Percentiles rank a stretch among this genome's conserved stretches.
These are phyloP conservation scores for Pseudococcus viburni DNA, from an alignment of 2,888 invertebrate species.

Conservation along the genomic window DNA sequence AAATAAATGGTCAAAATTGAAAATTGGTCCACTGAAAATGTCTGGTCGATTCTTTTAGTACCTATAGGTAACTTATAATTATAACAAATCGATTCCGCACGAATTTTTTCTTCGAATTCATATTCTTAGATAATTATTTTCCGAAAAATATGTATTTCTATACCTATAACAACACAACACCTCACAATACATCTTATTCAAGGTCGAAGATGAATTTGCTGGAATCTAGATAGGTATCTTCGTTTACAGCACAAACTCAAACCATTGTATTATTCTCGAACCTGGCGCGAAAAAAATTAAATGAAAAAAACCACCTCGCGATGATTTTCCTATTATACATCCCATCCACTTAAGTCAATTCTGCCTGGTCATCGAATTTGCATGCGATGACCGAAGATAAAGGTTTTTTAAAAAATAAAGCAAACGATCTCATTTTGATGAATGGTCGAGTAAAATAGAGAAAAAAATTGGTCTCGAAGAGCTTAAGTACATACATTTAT, in stretches of 20 bases:
- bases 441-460: not conserved
- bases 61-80: no score
- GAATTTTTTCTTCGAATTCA: no score
- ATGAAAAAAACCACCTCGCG: not conserved
- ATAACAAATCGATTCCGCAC: no score
- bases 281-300: not conserved
- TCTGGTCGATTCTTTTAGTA: no score
- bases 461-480: not conserved
- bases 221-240: no score
- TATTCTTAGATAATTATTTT: no score
- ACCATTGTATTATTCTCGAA: not conserved
- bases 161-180: no score
- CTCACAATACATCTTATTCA: no score
- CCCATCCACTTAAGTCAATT: not conserved
- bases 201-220: no score
- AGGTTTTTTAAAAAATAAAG: not conserved
- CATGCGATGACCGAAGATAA: not conserved
- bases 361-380: not conserved
- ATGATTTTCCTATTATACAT: not conserved
- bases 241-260: not conserved
- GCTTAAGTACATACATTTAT: constrained; percentile 1
- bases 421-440: not conserved
- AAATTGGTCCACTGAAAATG: no score
- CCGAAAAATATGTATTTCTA: no score
- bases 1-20: no score